Conservation (phyloP, 2,113 vertebrate genomes). For the Eudyptes chrysolophus region DNA sequence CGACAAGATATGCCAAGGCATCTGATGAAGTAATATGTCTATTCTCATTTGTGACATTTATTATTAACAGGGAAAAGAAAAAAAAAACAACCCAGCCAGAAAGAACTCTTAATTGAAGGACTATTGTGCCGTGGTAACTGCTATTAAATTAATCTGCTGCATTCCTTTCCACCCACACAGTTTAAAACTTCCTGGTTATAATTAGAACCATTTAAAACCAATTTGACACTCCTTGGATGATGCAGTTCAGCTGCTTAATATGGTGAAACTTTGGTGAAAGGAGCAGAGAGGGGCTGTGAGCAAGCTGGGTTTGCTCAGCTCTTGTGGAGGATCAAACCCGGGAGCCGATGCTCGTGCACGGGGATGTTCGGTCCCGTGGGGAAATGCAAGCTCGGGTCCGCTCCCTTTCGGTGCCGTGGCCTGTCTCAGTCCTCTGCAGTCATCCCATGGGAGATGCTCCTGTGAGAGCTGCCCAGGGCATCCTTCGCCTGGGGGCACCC, state of each 20-base stretch:
- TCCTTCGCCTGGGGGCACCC: fast-evolving
- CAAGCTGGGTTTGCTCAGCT: conserved; percentile 7
- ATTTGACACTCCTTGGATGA: conserved; percentile 52
- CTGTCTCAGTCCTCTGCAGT: background rate
- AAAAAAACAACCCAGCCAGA: background rate
- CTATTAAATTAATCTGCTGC: conserved; percentile 72
- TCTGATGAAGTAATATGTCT: conserved; percentile 49
- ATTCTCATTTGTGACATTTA: conserved; percentile 51
- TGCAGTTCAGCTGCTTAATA: conserved; percentile 56
- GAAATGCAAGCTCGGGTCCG: background rate
- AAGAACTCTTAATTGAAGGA: conserved; percentile 67
- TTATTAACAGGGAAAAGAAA: conserved; percentile 45
- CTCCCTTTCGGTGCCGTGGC: fast-evolving
- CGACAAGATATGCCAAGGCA: conserved; percentile 23
- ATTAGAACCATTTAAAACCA: conserved; percentile 74
- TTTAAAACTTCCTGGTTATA: conserved; percentile 73
- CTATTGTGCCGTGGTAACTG: conserved; percentile 69
- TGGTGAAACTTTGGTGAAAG: conserved; percentile 46
- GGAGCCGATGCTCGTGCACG: background rate
- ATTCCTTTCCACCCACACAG: conserved; percentile 76
- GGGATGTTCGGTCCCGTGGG: background rate
- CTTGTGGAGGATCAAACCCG: background rate
- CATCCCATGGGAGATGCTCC: background rate
- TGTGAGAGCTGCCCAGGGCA: fast-evolving
- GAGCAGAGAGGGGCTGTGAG: background rate